Base-by-base conservation (phyloP, 2,888 invertebrate genomes). In the Calameuta filiformis region DNA sequence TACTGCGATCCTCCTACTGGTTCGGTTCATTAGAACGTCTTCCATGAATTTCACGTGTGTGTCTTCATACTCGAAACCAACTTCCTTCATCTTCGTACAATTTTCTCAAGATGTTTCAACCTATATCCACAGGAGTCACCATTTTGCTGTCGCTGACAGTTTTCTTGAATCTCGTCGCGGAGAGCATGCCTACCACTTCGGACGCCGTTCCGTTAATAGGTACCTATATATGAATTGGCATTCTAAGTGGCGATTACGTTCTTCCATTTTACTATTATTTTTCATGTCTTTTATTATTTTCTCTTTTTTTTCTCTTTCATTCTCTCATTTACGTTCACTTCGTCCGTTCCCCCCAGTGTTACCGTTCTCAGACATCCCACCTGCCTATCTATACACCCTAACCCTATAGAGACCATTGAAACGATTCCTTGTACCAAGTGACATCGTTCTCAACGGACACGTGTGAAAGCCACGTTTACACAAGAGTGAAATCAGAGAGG, bases 81-180 rank as follows among this genome's bases (percentile, higher is more conserved):
- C 40, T 6, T 40, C 40, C 15, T 15, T 15, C 40, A 6, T 15
- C 12, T 15, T 40, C 40, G 4, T 40, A 6, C 40, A 15, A 15
- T 6, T 40, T 40, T 15, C 40, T 40, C 40, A 40, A 40, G 15
- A 15, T 40, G 1, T 15, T 40, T 40, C 40, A 15, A 15, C 40
- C 15, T 40, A 6, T 6, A 15, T 92, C 94, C 95, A 92, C 96
- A 98, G 98, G 97, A 94, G 97, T 98, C 94, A 98, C 97, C 93
- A 98, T 98, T 93, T 96, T 98, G 93, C 96, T 98, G 93, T 98
- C 98, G 93, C 95, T 98, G 95, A 98, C 98, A 94, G 98, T 98
- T 93, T 98, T 98, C 95, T 96, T 98, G 94, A 97, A 98, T 94
- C 96, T 98, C 94, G 98, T 98, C 92, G 97, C 98, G 88, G 98